Conservation (phyloP, 2,113 vertebrate genomes). For the Nicator chloris region DNA sequence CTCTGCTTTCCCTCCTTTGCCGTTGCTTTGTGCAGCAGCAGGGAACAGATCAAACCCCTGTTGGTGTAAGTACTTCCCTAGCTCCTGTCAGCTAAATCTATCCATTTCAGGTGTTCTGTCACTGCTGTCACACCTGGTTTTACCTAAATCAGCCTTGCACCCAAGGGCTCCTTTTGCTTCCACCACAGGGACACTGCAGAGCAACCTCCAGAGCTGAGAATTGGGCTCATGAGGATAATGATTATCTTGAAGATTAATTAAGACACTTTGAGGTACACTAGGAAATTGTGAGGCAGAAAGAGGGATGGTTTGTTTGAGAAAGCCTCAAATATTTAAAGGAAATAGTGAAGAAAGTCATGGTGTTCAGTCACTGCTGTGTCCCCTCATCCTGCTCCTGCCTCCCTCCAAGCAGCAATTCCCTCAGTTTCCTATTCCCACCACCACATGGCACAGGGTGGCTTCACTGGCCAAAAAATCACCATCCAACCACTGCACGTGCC, state of each 20-base stretch:
- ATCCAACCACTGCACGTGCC: accelerated
- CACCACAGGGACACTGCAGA: accelerated
- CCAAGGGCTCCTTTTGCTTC: not conserved
- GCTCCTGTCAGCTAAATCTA: not conserved
- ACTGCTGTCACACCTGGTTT: not conserved
- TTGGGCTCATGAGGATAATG: not conserved
- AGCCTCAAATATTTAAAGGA: not conserved
- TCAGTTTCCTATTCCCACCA: not conserved
- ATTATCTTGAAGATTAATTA: not conserved
- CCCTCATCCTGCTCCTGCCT: not conserved
- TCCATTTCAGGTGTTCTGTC: not conserved
- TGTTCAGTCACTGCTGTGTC: not conserved
- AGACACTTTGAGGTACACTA: not conserved
- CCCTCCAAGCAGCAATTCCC: not conserved
- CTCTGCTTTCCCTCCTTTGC: not conserved
- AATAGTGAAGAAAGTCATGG: accelerated
- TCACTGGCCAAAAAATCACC: not conserved
- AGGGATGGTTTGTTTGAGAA: not conserved
- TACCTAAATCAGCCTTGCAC: not conserved
- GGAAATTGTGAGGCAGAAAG: not conserved
- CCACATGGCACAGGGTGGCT: not conserved
- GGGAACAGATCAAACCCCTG: not conserved
- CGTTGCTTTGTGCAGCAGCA: not conserved
- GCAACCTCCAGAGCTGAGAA: not conserved
- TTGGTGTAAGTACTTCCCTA: not conserved